A percentile compares a stretch with the other conserved stretches of the same genome.
Evolutionary conservation across 2,797 vertebrate species (phyloP).

Genomic region (Acipenser ruthenus): DNA sequence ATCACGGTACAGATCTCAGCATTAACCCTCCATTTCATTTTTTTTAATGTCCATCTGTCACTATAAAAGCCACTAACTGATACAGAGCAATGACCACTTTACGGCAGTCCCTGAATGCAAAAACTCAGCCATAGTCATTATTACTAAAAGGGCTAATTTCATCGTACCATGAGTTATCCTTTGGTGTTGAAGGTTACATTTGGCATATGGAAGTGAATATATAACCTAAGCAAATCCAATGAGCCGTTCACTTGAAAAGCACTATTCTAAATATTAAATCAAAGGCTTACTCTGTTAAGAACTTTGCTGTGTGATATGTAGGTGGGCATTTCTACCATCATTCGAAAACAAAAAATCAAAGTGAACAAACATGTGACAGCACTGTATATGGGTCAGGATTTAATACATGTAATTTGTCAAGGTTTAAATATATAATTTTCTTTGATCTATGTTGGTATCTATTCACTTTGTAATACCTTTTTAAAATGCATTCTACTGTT

Average conservation of each 20-base stretch:
- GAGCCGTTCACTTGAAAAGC: too few species aligned
- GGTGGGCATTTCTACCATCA: too few species aligned
- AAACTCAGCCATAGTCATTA: neutral
- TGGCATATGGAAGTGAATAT: constrained; percentile 2
- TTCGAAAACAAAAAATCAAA: neutral
- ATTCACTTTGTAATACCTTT: too few species aligned
- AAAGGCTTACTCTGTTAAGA: too few species aligned
- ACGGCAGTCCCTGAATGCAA: neutral
- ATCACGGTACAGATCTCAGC: neutral
- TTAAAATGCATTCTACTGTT: too few species aligned
- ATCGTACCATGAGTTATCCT: neutral
- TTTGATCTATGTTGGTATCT: too few species aligned
- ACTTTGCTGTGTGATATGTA: too few species aligned
- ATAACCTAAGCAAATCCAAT: constrained; percentile 7
- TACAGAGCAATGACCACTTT: neutral
- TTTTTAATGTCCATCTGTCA: constrained; percentile 3
- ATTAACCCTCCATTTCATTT: neutral
- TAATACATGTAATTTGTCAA: too few species aligned
- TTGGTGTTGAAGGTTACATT: constrained; percentile 11
- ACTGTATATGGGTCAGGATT: too few species aligned
- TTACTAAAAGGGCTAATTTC: neutral
- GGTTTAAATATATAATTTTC: too few species aligned
- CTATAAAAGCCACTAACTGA: neutral
- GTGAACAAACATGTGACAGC: too few species aligned
- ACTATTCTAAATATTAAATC: too few species aligned